Conservation (phyloP, 1,140 invertebrate species). For the Tetramorium alpestre region DNA sequence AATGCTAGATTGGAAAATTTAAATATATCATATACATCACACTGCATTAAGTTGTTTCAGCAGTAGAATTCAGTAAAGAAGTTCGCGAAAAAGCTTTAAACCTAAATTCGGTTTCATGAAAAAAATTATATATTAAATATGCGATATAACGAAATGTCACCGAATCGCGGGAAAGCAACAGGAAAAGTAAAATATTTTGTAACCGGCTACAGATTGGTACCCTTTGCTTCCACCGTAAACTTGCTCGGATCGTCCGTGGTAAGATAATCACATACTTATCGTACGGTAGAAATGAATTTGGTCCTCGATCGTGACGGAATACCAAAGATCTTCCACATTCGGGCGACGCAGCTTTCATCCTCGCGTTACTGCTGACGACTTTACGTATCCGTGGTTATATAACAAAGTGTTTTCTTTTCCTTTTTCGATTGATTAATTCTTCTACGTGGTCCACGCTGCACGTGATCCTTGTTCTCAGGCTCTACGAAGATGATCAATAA, state of each 20-base stretch:
- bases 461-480: neutral
- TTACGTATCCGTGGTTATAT: conserved; percentile 18
- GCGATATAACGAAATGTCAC: neutral
- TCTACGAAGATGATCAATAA: neutral
- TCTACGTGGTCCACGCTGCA: neutral
- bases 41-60: neutral
- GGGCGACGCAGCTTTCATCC: conserved; percentile 15
- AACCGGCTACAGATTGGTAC: conserved; percentile 12
- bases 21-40: neutral
- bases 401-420: neutral
- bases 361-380: neutral
- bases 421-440: neutral
- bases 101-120: neutral
- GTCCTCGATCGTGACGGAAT: conserved; percentile 52
- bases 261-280: conserved; percentile 32
- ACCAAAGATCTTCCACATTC: conserved; percentile 4
- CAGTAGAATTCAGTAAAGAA: neutral
- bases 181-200: conserved; percentile 14
- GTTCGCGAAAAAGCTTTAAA: neutral
- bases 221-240: neutral
- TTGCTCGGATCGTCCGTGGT: neutral
- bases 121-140: neutral
- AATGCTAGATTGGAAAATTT: neutral
- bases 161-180: neutral
- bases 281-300: conserved; percentile 41